Evolutionary conservation across 64 coral and sea anemone genomes (phyloP), one percentile per base, ranked within the genome.

Genomic region (Cladopsammia gracilis): DNA sequence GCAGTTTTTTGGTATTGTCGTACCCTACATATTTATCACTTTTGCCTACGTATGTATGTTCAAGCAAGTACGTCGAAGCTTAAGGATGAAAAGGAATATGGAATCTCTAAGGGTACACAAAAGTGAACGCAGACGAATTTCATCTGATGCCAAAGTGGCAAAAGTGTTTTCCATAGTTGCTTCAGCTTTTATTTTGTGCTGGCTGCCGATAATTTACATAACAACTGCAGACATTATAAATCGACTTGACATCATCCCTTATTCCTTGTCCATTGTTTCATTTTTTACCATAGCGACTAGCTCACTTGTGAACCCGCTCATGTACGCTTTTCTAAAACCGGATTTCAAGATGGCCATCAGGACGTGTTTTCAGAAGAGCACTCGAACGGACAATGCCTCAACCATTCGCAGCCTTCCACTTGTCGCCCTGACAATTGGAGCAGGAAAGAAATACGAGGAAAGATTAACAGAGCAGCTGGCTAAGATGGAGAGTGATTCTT

Each of bases 281-380:
- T 88, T 88, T 56, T 78, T 95, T 53, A 87, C 57, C 16, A 74
- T 96, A 50, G 83, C 90, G 2, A 44, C 87, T n/a, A 78, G 94
- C 19, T 96, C 94, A 9, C 19, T 96, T 10, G 58, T 96, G 0
- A 92, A 96, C 53, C 89, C 94, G 4, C 20, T 96, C 7, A 83
- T 92, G 19, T 96, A 92, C 81, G 88, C 83, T 11, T 96, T 96
- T 57, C 71, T 92, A 62, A 96, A 96, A 64, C 94, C 94, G 12
- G 94, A 96, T 87, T 88, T 96, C 79, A 70, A 64, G 18, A 51
- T 25, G 42, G 57, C 77, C 16, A 91, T 91, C 22, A 0, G 48
- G 49, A 56, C 46, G 8, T 77, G 50, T 48, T 54, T 77, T 77
- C 48, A 44, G 3, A 77, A 20, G 48, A 10, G 48, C 12, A 24